Evolutionary conservation across 2,113 vertebrate species (phyloP).

Genomic region (Dendropsophus ebraccatus): DNA sequence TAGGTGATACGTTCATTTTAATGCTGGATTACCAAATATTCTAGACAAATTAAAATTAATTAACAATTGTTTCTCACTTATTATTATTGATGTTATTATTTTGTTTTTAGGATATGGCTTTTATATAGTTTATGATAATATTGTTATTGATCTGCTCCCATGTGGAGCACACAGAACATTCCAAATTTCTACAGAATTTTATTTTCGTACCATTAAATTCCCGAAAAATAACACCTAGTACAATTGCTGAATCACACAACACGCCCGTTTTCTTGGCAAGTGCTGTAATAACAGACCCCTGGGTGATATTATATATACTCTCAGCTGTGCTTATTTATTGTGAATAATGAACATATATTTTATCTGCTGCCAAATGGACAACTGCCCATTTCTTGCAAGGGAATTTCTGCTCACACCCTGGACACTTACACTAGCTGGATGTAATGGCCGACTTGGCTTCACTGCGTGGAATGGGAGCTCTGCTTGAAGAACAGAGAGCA

Average conservation of each 20-base stretch:
- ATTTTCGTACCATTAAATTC: not conserved
- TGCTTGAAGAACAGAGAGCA: not conserved
- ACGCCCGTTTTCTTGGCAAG: slow-evolving; percentile 24
- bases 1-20: too few relatives aligned
- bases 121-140: not conserved
- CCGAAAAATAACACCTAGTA: not conserved
- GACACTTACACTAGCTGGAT: not conserved
- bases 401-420: slow-evolving; percentile 34
- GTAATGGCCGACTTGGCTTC: not conserved
- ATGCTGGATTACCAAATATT: too few relatives aligned
- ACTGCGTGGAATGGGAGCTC: not conserved
- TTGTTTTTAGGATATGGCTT: not conserved
- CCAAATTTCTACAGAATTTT: not conserved
- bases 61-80: too few relatives aligned
- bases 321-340: slow-evolving; percentile 18
- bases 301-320: slow-evolving; percentile 26
- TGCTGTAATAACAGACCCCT: slow-evolving; percentile 28
- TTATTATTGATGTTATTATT: not conserved
- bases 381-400: slow-evolving; percentile 14
- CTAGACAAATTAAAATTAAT: too few relatives aligned
- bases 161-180: not conserved
- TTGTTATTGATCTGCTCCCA: not conserved
- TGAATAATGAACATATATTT: slow-evolving; percentile 27
- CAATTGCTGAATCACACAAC: slow-evolving; percentile 13
- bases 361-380: slow-evolving; percentile 29